Conservation (phyloP, 23 tunicate genomes). For the Oikopleura vanhoeffeni region DNA sequence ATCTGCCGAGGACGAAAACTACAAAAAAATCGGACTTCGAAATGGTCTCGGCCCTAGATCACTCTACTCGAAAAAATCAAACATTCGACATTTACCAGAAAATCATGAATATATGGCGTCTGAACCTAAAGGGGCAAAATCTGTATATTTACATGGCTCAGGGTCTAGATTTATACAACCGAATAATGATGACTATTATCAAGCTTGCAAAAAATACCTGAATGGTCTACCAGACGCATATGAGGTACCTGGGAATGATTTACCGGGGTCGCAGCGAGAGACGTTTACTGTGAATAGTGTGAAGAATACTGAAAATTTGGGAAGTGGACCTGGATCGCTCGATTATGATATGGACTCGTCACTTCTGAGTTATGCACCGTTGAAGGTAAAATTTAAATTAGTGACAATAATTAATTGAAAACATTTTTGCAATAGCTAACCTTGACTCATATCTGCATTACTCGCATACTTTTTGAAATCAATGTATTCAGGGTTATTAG, state of each 20-base stretch:
- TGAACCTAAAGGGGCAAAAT: not conserved
- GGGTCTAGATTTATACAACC: constrained; percentile 3
- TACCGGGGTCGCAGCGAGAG: constrained; percentile 6
- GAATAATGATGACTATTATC: not conserved
- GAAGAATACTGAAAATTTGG: not conserved
- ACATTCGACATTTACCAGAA: not conserved
- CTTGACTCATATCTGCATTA: too few relatives aligned
- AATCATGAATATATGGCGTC: not conserved
- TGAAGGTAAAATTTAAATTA: too few relatives aligned
- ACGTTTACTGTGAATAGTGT: not conserved
- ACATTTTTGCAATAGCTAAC: too few relatives aligned
- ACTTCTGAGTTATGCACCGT: not conserved
- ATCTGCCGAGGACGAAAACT: not conserved
- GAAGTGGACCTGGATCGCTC: constrained; percentile 3
- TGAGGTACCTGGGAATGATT: not conserved
- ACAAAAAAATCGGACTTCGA: not conserved
- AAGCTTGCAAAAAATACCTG: not conserved
- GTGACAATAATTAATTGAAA: too few relatives aligned
- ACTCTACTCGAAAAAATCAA: not conserved
- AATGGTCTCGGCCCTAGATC: constrained; percentile 1
- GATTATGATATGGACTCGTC: constrained; percentile 11
- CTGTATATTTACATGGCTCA: not conserved
- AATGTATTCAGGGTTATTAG: too few relatives aligned
- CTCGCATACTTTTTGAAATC: too few relatives aligned
- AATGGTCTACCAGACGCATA: not conserved